Conservation (phyloP, 2,113 vertebrate species). For the Benitochromis conjunctus region DNA sequence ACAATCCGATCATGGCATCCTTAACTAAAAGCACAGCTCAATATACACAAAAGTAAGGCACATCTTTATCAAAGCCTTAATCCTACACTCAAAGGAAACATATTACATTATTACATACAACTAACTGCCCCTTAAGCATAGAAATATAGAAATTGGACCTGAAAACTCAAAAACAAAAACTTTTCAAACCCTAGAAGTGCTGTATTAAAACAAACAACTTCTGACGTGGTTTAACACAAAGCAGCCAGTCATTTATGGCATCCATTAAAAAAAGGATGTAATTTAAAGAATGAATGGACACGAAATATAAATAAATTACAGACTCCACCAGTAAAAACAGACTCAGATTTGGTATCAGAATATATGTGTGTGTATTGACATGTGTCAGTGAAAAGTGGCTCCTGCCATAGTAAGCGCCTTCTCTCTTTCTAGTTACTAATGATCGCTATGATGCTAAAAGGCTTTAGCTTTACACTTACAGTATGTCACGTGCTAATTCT, state of each 20-base stretch:
- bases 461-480: conserved; percentile 12
- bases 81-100: neutral
- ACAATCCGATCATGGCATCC: neutral
- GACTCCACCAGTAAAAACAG: neutral
- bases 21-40: neutral
- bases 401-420: conserved; percentile 37
- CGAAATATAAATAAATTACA: neutral
- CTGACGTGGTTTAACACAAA: neutral
- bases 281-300: neutral
- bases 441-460: conserved; percentile 51
- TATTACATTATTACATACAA: neutral
- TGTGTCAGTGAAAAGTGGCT: neutral
- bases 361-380: neutral
- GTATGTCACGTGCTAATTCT: conserved; percentile 1
- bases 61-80: neutral
- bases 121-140: neutral
- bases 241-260: neutral
- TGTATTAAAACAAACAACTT: neutral
- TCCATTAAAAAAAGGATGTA: neutral
- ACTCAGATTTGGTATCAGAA: neutral
- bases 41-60: neutral
- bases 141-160: neutral
- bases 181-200: neutral
- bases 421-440: conserved; percentile 54
- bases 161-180: neutral